A percentile compares a stretch with the other conserved stretches of the same genome.
phyloP scores from a whole-genome alignment of 2,113 vertebrate genomes.

The Petrocephalus zakoni region DNA sequence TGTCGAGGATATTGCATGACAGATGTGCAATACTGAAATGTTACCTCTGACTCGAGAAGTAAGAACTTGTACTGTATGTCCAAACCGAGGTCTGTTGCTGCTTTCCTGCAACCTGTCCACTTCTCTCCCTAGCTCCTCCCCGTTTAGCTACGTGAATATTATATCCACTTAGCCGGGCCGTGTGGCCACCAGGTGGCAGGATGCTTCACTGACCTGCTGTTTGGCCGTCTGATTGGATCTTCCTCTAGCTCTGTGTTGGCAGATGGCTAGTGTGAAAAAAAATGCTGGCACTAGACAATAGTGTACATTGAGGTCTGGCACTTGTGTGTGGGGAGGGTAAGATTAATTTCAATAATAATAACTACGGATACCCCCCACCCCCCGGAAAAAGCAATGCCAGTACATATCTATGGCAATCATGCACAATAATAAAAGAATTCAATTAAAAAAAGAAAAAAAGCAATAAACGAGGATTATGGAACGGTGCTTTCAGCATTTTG shows the following conservation, averaged over 20 bases:
- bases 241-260: not conserved
- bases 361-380: not conserved
- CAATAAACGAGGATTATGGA: not conserved
- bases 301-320: not conserved
- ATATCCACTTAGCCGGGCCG: not conserved
- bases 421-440: not conserved
- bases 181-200: not conserved
- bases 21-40: slow-evolving; percentile 25
- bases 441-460: not conserved
- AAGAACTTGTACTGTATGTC: slow-evolving; percentile 34
- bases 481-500: not conserved
- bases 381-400: not conserved
- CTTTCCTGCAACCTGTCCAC: slow-evolving; percentile 17
- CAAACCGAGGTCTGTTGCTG: slow-evolving; percentile 21
- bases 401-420: not conserved
- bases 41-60: slow-evolving; percentile 26
- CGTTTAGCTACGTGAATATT: not conserved
- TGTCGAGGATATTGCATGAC: slow-evolving; percentile 25
- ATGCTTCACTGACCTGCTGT: too few relatives aligned
- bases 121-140: not conserved
- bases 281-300: not conserved
- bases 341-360: not conserved
- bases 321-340: not conserved
- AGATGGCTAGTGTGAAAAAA: not conserved
- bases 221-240: not conserved